These are phyloP conservation scores for Pseudopipra pipra DNA, from an alignment of 2,113 vertebrate species.

Conservation along the genomic window DNA sequence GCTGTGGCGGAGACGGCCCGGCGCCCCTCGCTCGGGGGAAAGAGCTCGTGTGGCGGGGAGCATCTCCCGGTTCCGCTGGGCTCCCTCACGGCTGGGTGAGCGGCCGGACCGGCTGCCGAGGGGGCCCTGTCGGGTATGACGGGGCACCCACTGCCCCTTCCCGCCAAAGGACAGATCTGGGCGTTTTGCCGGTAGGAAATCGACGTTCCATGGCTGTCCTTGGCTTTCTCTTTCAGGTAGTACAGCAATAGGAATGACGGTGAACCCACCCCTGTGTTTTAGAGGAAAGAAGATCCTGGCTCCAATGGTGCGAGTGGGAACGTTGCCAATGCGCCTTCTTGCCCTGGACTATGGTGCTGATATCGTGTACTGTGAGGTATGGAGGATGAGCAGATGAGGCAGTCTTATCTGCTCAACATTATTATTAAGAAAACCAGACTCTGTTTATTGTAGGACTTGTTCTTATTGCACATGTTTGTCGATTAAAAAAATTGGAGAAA, in stretches of 20 bases:
- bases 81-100: neutral
- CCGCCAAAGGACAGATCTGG: rapidly evolving
- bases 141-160: rapidly evolving
- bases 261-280: slow-evolving; percentile 78
- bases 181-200: rapidly evolving
- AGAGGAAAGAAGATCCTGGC: slow-evolving; percentile 84
- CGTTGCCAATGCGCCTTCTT: slow-evolving; percentile 92
- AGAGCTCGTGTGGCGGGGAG: neutral
- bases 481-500: neutral
- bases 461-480: neutral
- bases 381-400: neutral
- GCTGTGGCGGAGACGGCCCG: neutral
- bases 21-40: too few relatives aligned
- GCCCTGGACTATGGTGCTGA: slow-evolving; percentile 95
- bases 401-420: rapidly evolving
- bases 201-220: rapidly evolving
- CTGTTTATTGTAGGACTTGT: neutral
- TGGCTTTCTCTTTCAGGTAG: neutral
- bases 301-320: slow-evolving; percentile 95
- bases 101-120: neutral
- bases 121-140: neutral
- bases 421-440: too few relatives aligned
- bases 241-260: slow-evolving; percentile 52
- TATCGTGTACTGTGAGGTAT: slow-evolving; percentile 95
- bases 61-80: neutral